phyloP scores from a whole-genome alignment of 2,113 vertebrate species.

The Gobio gobio region DNA sequence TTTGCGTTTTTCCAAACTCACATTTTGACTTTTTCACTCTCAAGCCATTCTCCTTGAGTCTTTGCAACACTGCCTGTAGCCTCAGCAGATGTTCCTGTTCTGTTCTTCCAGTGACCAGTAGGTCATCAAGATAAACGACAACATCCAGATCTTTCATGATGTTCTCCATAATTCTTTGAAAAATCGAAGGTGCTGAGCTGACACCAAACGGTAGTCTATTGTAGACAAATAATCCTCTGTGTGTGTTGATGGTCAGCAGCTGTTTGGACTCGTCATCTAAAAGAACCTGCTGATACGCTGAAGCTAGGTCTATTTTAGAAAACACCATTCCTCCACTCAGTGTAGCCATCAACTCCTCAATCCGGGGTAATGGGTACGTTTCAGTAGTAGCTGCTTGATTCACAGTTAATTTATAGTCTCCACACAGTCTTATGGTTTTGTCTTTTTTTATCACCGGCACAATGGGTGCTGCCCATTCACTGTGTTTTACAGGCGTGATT shows the following conservation, averaged over 20 bases:
- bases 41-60: too few relatives aligned
- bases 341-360: conserved; percentile 52
- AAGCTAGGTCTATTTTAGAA: conserved; percentile 49
- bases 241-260: conserved; percentile 37
- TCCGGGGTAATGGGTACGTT: conserved; percentile 25
- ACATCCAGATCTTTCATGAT: conserved; percentile 35
- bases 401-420: conserved; percentile 37
- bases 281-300: conserved; percentile 51
- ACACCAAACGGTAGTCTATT: conserved; percentile 29
- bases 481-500: too few relatives aligned
- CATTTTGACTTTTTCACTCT: background rate
- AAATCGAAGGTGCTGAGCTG: background rate
- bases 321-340: conserved; percentile 50
- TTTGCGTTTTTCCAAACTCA: background rate
- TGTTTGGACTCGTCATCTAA: conserved; percentile 41
- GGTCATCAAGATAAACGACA: conserved; percentile 40
- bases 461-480: too few relatives aligned
- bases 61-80: too few relatives aligned
- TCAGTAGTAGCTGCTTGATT: conserved; percentile 50
- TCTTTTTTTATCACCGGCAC: too few relatives aligned
- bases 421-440: too few relatives aligned
- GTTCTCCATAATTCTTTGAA: conserved; percentile 47
- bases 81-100: conserved; percentile 35
- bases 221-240: conserved; percentile 35
- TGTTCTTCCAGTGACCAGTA: conserved; percentile 13